phyloP scores from a whole-genome alignment of 2,113 vertebrate species.

The Percina caprodes region DNA sequence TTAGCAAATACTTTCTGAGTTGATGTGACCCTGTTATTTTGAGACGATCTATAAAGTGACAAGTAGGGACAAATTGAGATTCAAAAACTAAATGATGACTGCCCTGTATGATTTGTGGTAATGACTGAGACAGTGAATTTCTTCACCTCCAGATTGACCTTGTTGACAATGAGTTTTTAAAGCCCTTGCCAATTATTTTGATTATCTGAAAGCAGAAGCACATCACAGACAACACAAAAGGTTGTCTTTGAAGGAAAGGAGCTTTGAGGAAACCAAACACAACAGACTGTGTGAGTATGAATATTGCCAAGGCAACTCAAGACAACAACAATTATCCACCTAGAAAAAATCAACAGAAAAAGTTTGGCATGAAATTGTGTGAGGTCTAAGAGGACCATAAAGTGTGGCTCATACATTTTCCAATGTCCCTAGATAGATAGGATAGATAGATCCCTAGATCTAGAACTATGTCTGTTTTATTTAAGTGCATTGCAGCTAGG shows the following conservation, averaged over 20 bases:
- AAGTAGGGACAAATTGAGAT: not conserved
- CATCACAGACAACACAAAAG: not conserved
- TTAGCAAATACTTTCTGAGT: slow-evolving; percentile 10
- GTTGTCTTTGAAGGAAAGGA: slow-evolving; percentile 1
- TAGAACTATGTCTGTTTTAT: too few relatives aligned
- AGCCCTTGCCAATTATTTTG: not conserved
- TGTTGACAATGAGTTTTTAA: not conserved
- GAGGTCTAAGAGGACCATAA: not conserved
- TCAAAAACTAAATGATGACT: not conserved
- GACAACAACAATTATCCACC: not conserved
- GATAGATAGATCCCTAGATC: too few relatives aligned
- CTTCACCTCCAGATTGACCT: slow-evolving; percentile 5
- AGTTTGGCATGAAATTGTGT: not conserved
- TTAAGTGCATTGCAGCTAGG: too few relatives aligned
- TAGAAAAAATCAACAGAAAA: slow-evolving; percentile 8
- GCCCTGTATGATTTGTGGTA: not conserved
- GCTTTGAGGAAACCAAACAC: slow-evolving; percentile 5
- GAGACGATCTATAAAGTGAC: slow-evolving; percentile 1
- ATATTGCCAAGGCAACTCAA: slow-evolving; percentile 21
- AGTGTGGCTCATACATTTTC: too few relatives aligned
- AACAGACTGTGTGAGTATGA: not conserved
- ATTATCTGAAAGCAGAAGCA: slow-evolving; percentile 3
- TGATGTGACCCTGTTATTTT: slow-evolving; percentile 2
- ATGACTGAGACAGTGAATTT: not conserved
- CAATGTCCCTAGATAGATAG: too few relatives aligned